Base-by-base conservation (phyloP, 2,888 invertebrate genomes). In the Willowsia nigromaculata region DNA sequence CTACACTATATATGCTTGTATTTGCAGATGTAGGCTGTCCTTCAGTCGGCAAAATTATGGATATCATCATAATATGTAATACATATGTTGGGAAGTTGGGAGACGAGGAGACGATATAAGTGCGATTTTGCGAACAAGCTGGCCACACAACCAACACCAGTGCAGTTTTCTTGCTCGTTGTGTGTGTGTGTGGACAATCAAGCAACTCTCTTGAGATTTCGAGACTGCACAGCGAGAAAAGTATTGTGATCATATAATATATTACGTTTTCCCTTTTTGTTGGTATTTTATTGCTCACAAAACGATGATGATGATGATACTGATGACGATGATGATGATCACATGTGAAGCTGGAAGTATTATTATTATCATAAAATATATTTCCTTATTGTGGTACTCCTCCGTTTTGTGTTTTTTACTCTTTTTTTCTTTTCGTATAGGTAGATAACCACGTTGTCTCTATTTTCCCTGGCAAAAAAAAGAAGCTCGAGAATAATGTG, bases 31-130 rank as follows among this genome's bases (percentile, higher is more conserved):
- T 78, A 33, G 18, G 37, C 22, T 78, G 78, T 78, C 56, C 78
- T 78, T 78, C 78, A 78, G 33, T 78, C 33, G 13, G 22, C 78
- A 78, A 56, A 78, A 78, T 78, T 78, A 78, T 78, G 78, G 78
- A 56, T 78, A 78, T 78, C 78, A 78, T 78, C 78, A 78, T 74
- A 37, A 40, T 68, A 15, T 78, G 78, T 78, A 78, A 78, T 56
- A 78, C 78, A 78, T 37, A 78, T 78, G 74, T 47, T 74, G 22
- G 37, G 22, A 78, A 9, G 27, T n/a, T n/a, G n/a, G n/a, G n/a
- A n/a, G n/a, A n/a, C n/a, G n/a, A n/a, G n/a, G n/a, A n/a, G n/a
- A n/a, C n/a, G n/a, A n/a, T 9, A 78, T n/a, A 78, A 37, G 22
- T 81, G 33, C 9, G 33, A 47, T 74, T 74, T 74, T 74, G 74